phyloP scores from a whole-genome alignment of 2,888 invertebrate species.

The Hipparchia sbordonii region DNA sequence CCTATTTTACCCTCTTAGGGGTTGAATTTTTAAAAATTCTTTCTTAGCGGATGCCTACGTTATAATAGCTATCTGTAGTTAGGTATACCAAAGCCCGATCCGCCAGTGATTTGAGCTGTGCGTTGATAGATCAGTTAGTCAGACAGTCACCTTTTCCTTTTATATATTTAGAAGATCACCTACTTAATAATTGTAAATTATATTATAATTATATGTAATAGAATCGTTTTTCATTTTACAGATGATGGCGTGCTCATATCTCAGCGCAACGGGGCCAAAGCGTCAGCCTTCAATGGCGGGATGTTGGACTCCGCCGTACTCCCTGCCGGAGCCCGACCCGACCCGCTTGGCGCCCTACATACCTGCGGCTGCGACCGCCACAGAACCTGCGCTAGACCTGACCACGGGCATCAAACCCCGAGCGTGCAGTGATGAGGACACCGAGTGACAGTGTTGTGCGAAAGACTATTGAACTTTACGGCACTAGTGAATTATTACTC shows the following conservation, averaged over 20 bases:
- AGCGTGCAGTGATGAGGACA: conserved; percentile 52
- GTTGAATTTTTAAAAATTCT: too few species aligned
- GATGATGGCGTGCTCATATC: conserved; percentile 82
- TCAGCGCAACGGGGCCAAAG: conserved; percentile 66
- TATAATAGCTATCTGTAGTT: too few species aligned
- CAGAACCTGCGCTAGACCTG: conserved; percentile 69
- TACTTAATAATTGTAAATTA: background rate
- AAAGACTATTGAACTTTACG: conserved; percentile 59
- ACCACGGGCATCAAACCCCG: conserved; percentile 57
- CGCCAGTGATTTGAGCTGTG: too few species aligned
- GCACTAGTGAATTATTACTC: conserved; percentile 60
- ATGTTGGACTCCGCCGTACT: conserved; percentile 69
- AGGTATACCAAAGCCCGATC: too few species aligned
- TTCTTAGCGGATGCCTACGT: too few species aligned
- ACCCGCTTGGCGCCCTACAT: conserved; percentile 45
- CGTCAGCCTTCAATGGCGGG: conserved; percentile 60
- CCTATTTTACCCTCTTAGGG: too few species aligned
- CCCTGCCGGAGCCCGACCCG: conserved; percentile 46
- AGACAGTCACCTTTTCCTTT: too few species aligned
- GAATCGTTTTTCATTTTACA: conserved; percentile 45
- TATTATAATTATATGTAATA: background rate
- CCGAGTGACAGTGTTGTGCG: conserved; percentile 77
- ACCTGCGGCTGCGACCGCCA: conserved; percentile 38
- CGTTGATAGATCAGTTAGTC: too few species aligned
- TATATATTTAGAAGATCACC: too few species aligned